Evolutionary conservation across 2,888 invertebrate genomes (phyloP).

Genomic region (Hemistola chrysoprasaria): DNA sequence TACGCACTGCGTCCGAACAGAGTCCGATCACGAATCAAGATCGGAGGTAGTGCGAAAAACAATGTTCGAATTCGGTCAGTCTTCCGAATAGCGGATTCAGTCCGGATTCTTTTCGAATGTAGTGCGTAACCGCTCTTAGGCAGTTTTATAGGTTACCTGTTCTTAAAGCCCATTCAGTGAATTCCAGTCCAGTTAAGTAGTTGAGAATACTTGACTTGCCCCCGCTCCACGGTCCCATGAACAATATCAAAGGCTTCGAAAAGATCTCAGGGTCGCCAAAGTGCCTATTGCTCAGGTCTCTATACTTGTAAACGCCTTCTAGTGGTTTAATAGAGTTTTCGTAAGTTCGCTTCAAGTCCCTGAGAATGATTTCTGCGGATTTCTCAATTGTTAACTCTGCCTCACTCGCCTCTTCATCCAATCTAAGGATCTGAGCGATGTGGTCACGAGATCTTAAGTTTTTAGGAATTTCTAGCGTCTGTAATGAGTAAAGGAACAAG

Average conservation of each 20-base stretch:
- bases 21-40: too few relatives aligned
- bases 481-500: constrained; percentile 46
- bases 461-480: constrained; percentile 89
- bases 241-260: constrained; percentile 94
- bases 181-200: constrained; percentile 94
- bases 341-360: constrained; percentile 92
- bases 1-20: too few relatives aligned
- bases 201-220: constrained; percentile 97
- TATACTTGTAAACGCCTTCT: constrained; percentile 94
- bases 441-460: constrained; percentile 90
- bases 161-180: constrained; percentile 90
- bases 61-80: too few relatives aligned
- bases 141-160: too few relatives aligned
- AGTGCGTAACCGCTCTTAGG: too few relatives aligned
- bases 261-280: constrained; percentile 97
- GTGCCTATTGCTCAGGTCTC: constrained; percentile 94
- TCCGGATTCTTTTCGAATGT: too few relatives aligned
- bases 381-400: constrained; percentile 87
- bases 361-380: constrained; percentile 89
- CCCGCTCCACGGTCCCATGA: constrained; percentile 98
- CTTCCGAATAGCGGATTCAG: too few relatives aligned
- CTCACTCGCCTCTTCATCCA: constrained; percentile 89
- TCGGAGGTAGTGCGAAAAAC: too few relatives aligned
- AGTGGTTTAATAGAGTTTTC: constrained; percentile 94
- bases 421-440: constrained; percentile 89